Base-by-base conservation (phyloP, 1,140 invertebrate species). In the Epicauta chinensis region DNA sequence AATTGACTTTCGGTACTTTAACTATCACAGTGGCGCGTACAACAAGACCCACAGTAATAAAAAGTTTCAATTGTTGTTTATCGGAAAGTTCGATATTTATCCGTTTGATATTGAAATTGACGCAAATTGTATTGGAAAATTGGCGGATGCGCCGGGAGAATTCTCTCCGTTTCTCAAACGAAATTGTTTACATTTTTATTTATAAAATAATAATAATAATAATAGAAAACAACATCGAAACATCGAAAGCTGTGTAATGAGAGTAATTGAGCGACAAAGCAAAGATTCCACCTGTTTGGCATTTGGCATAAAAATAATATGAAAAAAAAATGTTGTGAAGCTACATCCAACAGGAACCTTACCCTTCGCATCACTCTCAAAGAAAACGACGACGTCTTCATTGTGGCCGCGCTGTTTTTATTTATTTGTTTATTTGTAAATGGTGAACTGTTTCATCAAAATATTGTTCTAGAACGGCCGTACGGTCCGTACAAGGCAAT, bases 351-450 rank as follows among this genome's bases (percentile, higher is more conserved):
- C 51, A 61, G 54, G 51, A 46, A 61, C 78, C 82, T 82, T 68
- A 85, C 83, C 82, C 83, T 79, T 72, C 83, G 75, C 83, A 85
- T 86, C 54, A 86, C 83, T 55, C 83, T 80, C 13, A 85, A 76
- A 11, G 83, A 86, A 64, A 85, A 86, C 57, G 83, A 85, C 15
- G 83, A 84, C n/a, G 83, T 85, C 79, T 85, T 86, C 83, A 85
- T 85, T 62, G 74, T 78, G 62, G 64, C 71, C 51, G 10, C 3
- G 32, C 5, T 34, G 32, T 34, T 47, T 13, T 38, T 45, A 13
- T 16, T 49, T 42, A 14, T 36, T 15, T 34, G 32, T 29, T 13
- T 39, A 17, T 31, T 34, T n/a, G 16, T n/a, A 14, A 16, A 6
- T 30, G 14, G 45, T 16, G 6, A 10, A 23, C 15, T 35, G 45